A percentile compares a stretch with the other conserved stretches of the same genome.
Evolutionary conservation across 2,113 vertebrate species (phyloP).

Genomic region (Anarhynchus alexandrinus): DNA sequence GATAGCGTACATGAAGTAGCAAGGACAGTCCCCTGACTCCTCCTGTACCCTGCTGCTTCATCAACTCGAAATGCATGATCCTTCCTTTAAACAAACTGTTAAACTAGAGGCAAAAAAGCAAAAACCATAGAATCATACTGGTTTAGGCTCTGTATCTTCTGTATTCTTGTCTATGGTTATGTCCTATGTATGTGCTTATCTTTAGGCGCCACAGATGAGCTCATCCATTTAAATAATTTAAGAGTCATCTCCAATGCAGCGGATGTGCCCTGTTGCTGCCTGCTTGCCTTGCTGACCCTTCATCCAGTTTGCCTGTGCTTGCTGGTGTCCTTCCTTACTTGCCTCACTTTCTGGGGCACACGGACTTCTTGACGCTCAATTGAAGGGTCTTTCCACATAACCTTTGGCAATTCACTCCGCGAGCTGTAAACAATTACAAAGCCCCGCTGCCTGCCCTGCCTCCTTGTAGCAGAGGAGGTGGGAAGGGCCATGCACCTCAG

Average conservation of each 20-base stretch:
- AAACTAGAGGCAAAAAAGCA: neutral
- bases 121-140: neutral
- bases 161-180: neutral
- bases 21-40: neutral
- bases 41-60: neutral
- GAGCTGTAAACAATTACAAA: neutral
- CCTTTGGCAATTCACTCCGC: neutral
- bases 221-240: neutral
- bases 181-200: neutral
- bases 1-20: neutral
- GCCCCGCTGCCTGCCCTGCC: accelerated
- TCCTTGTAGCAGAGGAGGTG: neutral
- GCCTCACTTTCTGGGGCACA: neutral
- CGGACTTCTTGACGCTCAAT: neutral
- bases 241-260: neutral
- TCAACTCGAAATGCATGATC: neutral
- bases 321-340: neutral
- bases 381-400: neutral
- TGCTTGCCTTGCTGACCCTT: neutral
- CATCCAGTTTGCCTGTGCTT: neutral
- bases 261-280: neutral
- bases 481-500: neutral
- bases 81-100: neutral
- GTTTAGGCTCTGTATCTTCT: neutral
- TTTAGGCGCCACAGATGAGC: neutral